A percentile compares a stretch with the other conserved stretches of the same genome.
phyloP scores from a whole-genome alignment of 30 jellyfish, hydroid and myxozoan genomes.

The Hydractinia echinata region DNA sequence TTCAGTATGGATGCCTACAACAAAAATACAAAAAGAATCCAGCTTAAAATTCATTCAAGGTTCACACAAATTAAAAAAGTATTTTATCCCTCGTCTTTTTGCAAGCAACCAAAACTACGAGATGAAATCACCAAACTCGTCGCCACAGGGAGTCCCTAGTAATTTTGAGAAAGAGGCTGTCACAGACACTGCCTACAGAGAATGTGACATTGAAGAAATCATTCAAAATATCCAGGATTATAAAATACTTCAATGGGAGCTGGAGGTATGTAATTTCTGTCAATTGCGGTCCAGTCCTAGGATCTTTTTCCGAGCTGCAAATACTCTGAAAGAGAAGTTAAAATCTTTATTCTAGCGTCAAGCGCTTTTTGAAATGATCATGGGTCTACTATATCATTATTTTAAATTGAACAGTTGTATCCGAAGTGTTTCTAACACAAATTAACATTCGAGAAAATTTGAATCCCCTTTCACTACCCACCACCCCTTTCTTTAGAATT shows the following conservation, averaged over 20 bases:
- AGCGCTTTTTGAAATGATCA: no score
- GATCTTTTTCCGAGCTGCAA: neutral
- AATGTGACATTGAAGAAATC: slow-evolving; percentile 24
- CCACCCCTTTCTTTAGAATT: no score
- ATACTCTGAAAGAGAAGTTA: no score
- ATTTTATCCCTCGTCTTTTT: slow-evolving; percentile 55
- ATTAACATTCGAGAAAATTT: no score
- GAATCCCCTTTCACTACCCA: no score
- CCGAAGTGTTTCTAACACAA: no score
- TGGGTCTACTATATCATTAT: no score
- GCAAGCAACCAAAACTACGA: slow-evolving; percentile 31
- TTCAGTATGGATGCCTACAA: slow-evolving; percentile 66
- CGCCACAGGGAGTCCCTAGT: no score
- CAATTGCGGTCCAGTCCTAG: slow-evolving; percentile 4
- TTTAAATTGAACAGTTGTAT: no score
- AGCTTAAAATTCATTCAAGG: slow-evolving; percentile 62
- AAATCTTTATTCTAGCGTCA: no score
- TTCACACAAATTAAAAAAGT: slow-evolving; percentile 61
- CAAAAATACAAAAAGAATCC: slow-evolving; percentile 35
- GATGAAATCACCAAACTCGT: neutral
- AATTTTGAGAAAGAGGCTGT: no score
- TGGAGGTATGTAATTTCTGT: slow-evolving; percentile 46
- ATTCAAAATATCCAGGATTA: neutral
- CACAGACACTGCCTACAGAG: no score
- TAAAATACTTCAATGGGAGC: slow-evolving; percentile 65